Evolutionary conservation across 2,113 vertebrate genomes (phyloP), one percentile per base, ranked within the genome.

Genomic region (Apus apus): DNA sequence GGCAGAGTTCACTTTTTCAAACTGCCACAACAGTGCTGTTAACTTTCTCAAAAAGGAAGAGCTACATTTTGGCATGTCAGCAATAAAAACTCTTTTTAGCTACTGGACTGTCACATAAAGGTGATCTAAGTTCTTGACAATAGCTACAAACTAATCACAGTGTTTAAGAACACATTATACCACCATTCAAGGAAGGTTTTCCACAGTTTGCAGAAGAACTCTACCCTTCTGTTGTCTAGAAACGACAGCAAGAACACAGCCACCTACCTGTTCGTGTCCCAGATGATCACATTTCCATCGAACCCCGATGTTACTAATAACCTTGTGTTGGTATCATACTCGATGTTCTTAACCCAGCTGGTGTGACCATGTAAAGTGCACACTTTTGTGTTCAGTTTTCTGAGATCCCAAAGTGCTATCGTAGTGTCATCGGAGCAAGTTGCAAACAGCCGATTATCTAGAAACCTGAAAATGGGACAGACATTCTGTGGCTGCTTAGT

Each of bases 301-400:
- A 99, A 99, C 83, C 99, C 99, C 20, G 99, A 99, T 0, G 99
- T 99, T 91, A 99, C 99, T 20, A 99, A 98, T n/a, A 99, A 98
- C 48, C 99, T 98, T 0, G 99, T 99, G 97, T 99, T 99, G 85
- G 99, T 99, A 93, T 99, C 99, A 5, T 99, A 99, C 97, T 99
- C 99, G 2, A 99, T 99, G 97, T 99, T 99, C 98, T 99, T 99
- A 95, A 99, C 99, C 99, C 99, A 99, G 98, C 99, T 99, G 95
- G 99, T 99, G 89, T 99, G 99, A 57, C 99, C 99, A 11, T 99
- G 99, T 97, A 99, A 95, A 16, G 99, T 98, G 97, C 99, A 99
- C 54, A 99, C 99, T 97, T 99, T 99, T 19, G 98, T 98, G 92
- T 99, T 99, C 82, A 99, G 95, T 96, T 99, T 99, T 43, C 99